phyloP scores from a whole-genome alignment of 1,140 invertebrate species.

The Drusus annulatus region DNA sequence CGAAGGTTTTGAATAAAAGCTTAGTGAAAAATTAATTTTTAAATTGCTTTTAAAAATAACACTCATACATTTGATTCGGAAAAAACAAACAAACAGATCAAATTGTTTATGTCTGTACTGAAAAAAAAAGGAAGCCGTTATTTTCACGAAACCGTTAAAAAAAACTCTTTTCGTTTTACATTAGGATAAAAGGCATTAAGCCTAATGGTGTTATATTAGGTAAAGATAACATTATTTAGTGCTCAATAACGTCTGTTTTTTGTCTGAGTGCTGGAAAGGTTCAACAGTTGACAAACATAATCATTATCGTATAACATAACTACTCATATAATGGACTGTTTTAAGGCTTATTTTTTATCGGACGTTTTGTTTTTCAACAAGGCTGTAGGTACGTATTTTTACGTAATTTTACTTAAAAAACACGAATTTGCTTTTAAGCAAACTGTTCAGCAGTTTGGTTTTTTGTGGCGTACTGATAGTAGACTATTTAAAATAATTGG shows the following conservation, averaged over 20 bases:
- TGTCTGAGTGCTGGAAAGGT: not conserved
- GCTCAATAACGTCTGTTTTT: not conserved
- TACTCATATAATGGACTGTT: not conserved
- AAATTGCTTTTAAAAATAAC: too few species aligned
- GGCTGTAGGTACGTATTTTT: too few species aligned
- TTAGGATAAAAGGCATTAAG: not conserved
- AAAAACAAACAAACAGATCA: not conserved
- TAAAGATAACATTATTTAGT: slow-evolving; percentile 10
- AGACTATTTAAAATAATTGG: too few species aligned
- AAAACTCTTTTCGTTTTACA: slow-evolving; percentile 15
- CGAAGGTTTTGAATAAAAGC: too few species aligned
- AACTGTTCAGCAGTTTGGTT: too few species aligned
- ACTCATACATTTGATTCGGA: too few species aligned
- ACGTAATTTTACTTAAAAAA: too few species aligned
- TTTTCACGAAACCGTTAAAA: not conserved
- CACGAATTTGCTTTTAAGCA: too few species aligned
- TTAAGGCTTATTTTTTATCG: too few species aligned
- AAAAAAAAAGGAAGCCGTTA: not conserved
- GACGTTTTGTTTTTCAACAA: too few species aligned
- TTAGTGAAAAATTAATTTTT: too few species aligned
- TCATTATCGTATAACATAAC: not conserved
- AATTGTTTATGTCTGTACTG: not conserved
- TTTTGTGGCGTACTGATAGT: too few species aligned
- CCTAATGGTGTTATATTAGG: slow-evolving; percentile 5
- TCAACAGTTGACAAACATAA: not conserved